phyloP scores from a whole-genome alignment of 2,888 invertebrate species.

The Galerucella nymphaeae region DNA sequence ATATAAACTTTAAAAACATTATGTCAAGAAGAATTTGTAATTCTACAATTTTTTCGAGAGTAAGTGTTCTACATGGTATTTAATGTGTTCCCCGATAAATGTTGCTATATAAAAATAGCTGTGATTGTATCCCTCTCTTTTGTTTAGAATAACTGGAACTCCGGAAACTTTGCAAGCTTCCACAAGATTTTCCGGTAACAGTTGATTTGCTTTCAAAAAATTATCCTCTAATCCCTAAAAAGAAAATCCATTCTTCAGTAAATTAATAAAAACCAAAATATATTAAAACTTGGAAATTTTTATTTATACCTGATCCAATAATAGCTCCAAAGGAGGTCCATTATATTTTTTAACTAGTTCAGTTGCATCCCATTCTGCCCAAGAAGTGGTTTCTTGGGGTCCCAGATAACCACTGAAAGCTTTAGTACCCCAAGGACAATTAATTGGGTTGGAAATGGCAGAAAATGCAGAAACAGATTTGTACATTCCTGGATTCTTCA shows the following conservation, averaged over 20 bases:
- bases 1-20: not conserved
- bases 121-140: constrained; percentile 92
- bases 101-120: constrained; percentile 93
- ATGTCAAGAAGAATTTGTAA: not conserved
- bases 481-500: constrained; percentile 91
- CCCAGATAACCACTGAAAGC: constrained; percentile 87
- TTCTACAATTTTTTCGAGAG: constrained; percentile 50
- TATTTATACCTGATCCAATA: constrained; percentile 86
- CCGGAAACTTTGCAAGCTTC: constrained; percentile 77
- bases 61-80: constrained; percentile 86
- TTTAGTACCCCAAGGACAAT: constrained; percentile 89
- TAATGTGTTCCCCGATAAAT: constrained; percentile 92
- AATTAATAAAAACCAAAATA: constrained; percentile 15
- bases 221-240: constrained; percentile 84
- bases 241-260: constrained; percentile 2
- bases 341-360: constrained; percentile 83
- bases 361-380: constrained; percentile 91
- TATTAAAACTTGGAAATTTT: constrained; percentile 1
- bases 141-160: constrained; percentile 76
- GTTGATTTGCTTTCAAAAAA: constrained; percentile 79
- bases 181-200: constrained; percentile 87
- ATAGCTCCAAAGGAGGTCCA: constrained; percentile 84
- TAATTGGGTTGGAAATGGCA: constrained; percentile 90
- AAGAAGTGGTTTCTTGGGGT: constrained; percentile 70
- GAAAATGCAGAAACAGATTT: constrained; percentile 93